phyloP scores from a whole-genome alignment of 64 coral and sea anemone species.

The Trachythela sp. region DNA sequence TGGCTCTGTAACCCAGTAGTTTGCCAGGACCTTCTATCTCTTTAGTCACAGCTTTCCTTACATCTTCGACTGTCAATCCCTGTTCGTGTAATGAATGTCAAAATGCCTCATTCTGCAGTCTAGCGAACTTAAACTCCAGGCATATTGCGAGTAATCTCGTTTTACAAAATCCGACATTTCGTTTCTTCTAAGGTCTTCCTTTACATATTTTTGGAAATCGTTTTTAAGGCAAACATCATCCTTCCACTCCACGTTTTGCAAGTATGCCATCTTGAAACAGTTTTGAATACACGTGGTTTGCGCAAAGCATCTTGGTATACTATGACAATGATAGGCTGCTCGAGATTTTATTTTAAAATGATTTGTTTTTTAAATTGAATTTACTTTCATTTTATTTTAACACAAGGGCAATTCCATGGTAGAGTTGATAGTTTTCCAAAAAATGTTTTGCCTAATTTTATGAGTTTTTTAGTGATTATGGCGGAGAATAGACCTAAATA shows the following conservation, averaged over 20 bases:
- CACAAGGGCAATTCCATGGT: no score
- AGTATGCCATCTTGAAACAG: conserved; percentile 4
- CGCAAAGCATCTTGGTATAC: not conserved
- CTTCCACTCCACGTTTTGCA: not conserved
- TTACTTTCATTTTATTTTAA: no score
- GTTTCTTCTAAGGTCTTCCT: not conserved
- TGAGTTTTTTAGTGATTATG: no score
- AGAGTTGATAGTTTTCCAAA: no score
- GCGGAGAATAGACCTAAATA: no score
- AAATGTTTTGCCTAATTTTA: no score
- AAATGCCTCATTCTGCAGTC: conserved; percentile 9
- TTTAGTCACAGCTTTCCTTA: not conserved
- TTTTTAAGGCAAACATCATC: not conserved
- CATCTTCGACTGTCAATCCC: not conserved
- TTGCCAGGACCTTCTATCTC: conserved; percentile 8
- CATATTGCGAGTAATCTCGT: conserved; percentile 10
- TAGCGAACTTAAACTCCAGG: conserved; percentile 1
- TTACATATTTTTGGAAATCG: conserved; percentile 1
- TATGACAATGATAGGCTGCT: no score
- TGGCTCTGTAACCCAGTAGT: conserved; percentile 10
- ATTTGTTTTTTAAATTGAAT: no score
- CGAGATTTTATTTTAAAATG: no score
- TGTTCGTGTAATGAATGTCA: conserved; percentile 14
- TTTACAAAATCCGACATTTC: conserved; percentile 1
- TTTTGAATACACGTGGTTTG: not conserved